Conservation (phyloP, 2,888 invertebrate genomes). For the Ligdia adustata region DNA sequence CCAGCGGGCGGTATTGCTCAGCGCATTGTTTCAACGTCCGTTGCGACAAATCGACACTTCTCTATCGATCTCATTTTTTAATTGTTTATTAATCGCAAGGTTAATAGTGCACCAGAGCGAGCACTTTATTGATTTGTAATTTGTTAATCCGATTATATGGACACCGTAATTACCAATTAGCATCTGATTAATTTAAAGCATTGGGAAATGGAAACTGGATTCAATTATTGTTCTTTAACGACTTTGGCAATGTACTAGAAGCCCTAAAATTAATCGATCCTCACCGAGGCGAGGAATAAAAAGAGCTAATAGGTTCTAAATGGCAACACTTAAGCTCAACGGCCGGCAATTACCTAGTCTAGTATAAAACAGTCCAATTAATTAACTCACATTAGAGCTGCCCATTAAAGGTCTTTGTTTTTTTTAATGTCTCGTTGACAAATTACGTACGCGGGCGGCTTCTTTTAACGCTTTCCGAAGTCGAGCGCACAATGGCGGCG, state of each 20-base stretch:
- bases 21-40: conserved; percentile 56
- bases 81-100: conserved; percentile 55
- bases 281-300: conserved; percentile 23
- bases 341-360: conserved; percentile 59
- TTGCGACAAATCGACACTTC: conserved; percentile 63
- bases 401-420: conserved; percentile 71
- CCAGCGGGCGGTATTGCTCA: conserved; percentile 52
- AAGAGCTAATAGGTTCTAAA: conserved; percentile 44
- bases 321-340: conserved; percentile 48
- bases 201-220: conserved; percentile 14
- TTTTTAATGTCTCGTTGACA: conserved; percentile 63
- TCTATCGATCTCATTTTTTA: conserved; percentile 69
- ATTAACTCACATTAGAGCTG: conserved; percentile 63
- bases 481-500: conserved; percentile 56
- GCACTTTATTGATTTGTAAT: conserved; percentile 33
- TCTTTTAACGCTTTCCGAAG: conserved; percentile 54
- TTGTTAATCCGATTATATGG: conserved; percentile 28
- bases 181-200: conserved; percentile 19
- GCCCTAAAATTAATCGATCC: conserved; percentile 29
- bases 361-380: conserved; percentile 65
- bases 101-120: conserved; percentile 32
- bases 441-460: conserved; percentile 66
- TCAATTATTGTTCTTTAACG: neutral
- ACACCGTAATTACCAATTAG: conserved; percentile 28
- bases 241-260: conserved; percentile 1